Conservation (phyloP, 2,797 vertebrate genomes). For the Heliangelus exortis region DNA sequence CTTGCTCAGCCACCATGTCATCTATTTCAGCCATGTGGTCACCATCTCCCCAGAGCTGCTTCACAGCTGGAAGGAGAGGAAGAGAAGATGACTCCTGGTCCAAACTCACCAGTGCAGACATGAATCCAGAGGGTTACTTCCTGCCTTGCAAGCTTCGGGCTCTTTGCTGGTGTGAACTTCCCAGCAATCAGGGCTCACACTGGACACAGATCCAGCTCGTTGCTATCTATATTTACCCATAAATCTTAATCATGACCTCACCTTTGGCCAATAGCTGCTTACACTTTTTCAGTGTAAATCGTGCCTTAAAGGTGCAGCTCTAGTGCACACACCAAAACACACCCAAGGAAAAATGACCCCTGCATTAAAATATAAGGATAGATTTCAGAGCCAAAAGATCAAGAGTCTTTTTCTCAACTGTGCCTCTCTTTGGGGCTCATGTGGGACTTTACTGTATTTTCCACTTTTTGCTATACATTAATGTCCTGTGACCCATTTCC, state of each 20-base stretch:
- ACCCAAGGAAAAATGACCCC: neutral
- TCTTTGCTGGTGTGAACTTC: neutral
- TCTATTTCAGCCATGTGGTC: conserved; percentile 78
- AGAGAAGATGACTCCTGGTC: neutral
- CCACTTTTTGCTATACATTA: neutral
- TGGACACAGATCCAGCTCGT: neutral
- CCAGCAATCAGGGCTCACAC: neutral
- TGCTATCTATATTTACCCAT: neutral
- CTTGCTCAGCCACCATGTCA: conserved; percentile 83
- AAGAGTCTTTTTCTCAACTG: neutral
- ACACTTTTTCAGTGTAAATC: neutral
- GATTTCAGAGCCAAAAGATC: neutral
- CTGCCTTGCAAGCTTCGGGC: neutral
- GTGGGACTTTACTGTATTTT: neutral
- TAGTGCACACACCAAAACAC: neutral
- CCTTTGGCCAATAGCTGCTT: neutral
- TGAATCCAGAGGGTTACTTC: neutral
- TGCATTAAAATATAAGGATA: neutral
- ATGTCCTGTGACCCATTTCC: neutral
- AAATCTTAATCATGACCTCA: neutral
- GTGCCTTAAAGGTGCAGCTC: neutral
- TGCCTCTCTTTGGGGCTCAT: neutral
- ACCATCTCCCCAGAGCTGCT: conserved; percentile 78
- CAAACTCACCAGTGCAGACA: neutral
- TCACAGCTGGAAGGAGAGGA: conserved; percentile 73